Base-by-base conservation (phyloP, 2,888 invertebrate species). In the Metallyticus violacea region DNA sequence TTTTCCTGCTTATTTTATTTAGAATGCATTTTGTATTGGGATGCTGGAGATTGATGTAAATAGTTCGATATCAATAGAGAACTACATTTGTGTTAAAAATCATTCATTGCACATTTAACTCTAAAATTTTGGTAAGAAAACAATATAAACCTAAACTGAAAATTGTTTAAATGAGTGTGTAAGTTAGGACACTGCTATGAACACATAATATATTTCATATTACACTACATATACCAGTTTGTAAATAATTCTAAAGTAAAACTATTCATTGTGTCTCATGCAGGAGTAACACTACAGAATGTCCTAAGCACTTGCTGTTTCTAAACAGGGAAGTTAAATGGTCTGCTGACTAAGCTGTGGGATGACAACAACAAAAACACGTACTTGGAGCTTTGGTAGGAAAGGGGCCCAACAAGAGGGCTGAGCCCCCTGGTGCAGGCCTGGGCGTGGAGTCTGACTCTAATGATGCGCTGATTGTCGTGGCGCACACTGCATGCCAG, bases 341-440 rank as follows among this genome's bases (percentile, higher is more conserved):
- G 40, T 62, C 40, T 62, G 40, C 40, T 62, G 40, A 62, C 40
- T 62, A 62, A 62, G 40, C 40, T 27, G 26, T 85, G 26, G 27
- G 29, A 82, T 76, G 78, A 81, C 77, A 81, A 85, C 78, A 77
- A 81, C 77, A 28, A 81, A 81, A 89, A 90, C 91, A 94, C 94
- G 91, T 94, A 94, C 94, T 94, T 94, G 94, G 93, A 91, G 92
- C 92, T 92, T 93, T 94, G 93, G 94, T 93, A 90, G 91, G 91
- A 79, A 84, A 86, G 80, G 86, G 85, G 80, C 85, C 85, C 85
- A 85, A 85, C 79, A 62, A 40, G n/a, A 79, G 85, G 85, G 77
- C 85, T 26, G 27, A 81, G 25, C 85, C 80, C 85, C 85, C 81
- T n/a, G 29, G 28, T 62, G 27, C 85, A 80, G 85, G 81, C 76